Percentiles rank a stretch among this genome's conserved stretches.
phyloP scores from a whole-genome alignment of 2,113 vertebrate species.

The Campylomormyrus tamandua region DNA sequence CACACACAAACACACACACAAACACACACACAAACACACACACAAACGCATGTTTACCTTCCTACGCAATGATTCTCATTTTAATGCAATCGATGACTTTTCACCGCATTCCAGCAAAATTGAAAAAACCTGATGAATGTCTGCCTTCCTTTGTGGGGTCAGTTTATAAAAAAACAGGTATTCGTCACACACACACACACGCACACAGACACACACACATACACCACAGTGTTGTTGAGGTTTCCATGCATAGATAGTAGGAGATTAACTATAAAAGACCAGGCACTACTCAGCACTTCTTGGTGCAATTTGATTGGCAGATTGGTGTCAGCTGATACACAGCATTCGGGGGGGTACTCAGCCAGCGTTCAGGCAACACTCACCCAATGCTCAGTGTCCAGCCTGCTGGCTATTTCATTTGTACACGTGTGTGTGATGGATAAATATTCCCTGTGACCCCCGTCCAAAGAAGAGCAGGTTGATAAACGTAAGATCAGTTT shows the following conservation, averaged over 20 bases:
- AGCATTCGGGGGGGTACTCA: background rate
- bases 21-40: conserved; percentile 34
- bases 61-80: background rate
- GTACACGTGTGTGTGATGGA: background rate
- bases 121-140: conserved; percentile 19
- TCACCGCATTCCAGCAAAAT: background rate
- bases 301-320: conserved; percentile 1
- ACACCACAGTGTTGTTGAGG: background rate
- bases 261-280: background rate
- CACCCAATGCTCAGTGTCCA: background rate
- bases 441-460: background rate
- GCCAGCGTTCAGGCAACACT: background rate
- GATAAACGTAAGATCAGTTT: background rate
- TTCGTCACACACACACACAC: conserved; percentile 34
- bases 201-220: conserved; percentile 7
- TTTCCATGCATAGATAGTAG: background rate
- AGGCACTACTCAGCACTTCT: background rate
- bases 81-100: background rate
- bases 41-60: conserved; percentile 38
- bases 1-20: conserved; percentile 34
- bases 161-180: background rate
- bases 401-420: conserved; percentile 10
- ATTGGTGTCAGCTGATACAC: background rate
- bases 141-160: background rate
- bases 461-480: background rate